A percentile compares a stretch with the other conserved stretches of the same genome.
Evolutionary conservation across 2,888 invertebrate species (phyloP).

Genomic region (Tineola bisselliella): DNA sequence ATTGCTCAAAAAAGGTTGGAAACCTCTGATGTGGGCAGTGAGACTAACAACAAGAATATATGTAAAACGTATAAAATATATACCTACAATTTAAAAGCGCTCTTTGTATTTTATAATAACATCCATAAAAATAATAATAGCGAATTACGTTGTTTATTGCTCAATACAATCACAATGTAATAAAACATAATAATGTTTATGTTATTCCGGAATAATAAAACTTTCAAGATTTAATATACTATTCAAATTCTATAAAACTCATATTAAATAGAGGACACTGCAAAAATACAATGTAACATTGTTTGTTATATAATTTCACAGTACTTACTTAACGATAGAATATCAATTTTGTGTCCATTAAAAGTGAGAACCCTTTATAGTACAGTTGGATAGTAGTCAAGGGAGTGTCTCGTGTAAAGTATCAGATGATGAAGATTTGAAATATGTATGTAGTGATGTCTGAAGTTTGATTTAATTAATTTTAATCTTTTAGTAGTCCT

Average conservation of each 20-base stretch:
- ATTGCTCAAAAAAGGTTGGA: too few relatives aligned
- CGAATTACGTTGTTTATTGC: neutral
- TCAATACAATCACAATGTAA: neutral
- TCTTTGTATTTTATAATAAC: neutral
- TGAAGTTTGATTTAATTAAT: too few relatives aligned
- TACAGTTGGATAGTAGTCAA: too few relatives aligned
- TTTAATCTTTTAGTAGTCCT: too few relatives aligned
- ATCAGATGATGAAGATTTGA: too few relatives aligned
- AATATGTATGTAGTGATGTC: too few relatives aligned
- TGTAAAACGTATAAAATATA: neutral
- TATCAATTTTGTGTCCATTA: too few relatives aligned
- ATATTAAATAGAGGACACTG: neutral
- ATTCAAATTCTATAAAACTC: slow-evolving; percentile 2
- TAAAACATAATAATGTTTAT: slow-evolving; percentile 4
- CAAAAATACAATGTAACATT: neutral
- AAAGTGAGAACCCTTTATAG: too few relatives aligned
- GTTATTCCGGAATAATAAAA: neutral
- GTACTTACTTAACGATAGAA: too few relatives aligned
- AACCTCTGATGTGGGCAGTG: too few relatives aligned
- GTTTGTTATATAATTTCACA: neutral
- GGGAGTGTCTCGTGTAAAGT: too few relatives aligned
- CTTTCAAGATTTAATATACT: neutral
- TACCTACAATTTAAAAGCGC: neutral
- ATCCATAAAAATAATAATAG: neutral
- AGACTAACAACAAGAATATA: too few relatives aligned